phyloP scores from a whole-genome alignment of 2,113 vertebrate species.

The Pygathrix nemaeus region DNA sequence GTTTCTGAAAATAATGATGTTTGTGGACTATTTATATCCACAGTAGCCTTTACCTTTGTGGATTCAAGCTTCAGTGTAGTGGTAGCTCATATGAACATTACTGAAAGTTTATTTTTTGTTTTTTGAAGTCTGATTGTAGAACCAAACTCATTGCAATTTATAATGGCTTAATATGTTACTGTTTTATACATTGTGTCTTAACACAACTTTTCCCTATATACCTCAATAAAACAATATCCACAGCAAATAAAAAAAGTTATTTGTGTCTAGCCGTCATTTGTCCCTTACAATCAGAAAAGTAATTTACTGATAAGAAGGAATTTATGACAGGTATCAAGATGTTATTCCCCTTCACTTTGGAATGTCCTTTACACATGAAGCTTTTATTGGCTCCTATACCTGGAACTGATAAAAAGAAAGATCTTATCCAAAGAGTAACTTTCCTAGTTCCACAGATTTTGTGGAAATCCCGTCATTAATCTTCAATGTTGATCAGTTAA shows the following conservation, averaged over 20 bases:
- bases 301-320: not conserved
- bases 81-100: not conserved
- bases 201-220: not conserved
- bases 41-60: not conserved
- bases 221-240: not conserved
- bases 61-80: not conserved
- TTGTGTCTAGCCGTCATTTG: not conserved
- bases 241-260: not conserved
- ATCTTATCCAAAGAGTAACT: not conserved
- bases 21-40: not conserved
- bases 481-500: not conserved
- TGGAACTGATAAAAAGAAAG: not conserved
- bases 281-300: not conserved
- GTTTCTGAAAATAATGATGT: constrained; percentile 37
- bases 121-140: constrained; percentile 46
- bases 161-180: not conserved
- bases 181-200: not conserved
- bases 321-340: not conserved
- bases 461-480: not conserved
- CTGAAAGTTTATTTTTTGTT: not conserved
- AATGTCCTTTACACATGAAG: not conserved
- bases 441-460: not conserved
- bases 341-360: not conserved
- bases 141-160: not conserved
- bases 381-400: not conserved